A percentile compares a stretch with the other conserved stretches of the same genome.
These are phyloP conservation scores for Mnemiopsis leidyi DNA, from an alignment of 37 sponge, comb jelly and placozoan species.

Conservation along the genomic window DNA sequence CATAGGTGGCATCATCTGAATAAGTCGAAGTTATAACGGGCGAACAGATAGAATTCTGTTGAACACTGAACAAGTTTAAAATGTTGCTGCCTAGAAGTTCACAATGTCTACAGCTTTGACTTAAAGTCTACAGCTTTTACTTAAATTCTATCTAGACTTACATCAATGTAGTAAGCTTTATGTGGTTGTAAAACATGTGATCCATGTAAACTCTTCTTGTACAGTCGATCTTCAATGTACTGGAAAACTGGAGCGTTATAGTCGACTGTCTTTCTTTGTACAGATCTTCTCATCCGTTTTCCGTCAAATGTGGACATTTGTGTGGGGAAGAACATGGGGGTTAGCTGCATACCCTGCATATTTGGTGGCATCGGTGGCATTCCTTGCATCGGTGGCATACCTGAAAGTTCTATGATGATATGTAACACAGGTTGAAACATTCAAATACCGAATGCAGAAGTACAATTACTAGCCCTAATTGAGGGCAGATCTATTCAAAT, in stretches of 20 bases:
- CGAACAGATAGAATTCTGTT: too few species aligned
- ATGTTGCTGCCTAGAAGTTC: too few species aligned
- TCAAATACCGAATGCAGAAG: too few species aligned
- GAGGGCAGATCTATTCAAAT: too few species aligned
- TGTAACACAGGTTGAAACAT: too few species aligned
- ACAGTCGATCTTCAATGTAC: conserved; percentile 83
- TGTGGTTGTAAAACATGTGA: conserved; percentile 78
- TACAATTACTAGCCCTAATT: too few species aligned
- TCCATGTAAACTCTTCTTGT: conserved; percentile 79
- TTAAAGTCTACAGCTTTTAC: too few species aligned
- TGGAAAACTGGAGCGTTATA: conserved; percentile 76
- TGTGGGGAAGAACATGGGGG: conserved; percentile 21
- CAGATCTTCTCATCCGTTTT: conserved; percentile 65
- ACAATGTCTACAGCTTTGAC: too few species aligned
- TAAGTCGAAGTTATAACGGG: too few species aligned
- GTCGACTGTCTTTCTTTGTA: conserved; percentile 80
- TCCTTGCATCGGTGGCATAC: neutral
- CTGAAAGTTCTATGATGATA: too few species aligned
- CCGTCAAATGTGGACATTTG: conserved; percentile 62
- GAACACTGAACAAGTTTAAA: too few species aligned
- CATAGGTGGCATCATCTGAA: conserved; percentile 74
- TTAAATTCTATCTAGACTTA: conserved; percentile 33
- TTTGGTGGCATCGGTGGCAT: neutral
- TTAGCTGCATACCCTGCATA: conserved; percentile 49
- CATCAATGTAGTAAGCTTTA: conserved; percentile 59